Evolutionary conservation across 1,140 invertebrate genomes (phyloP).

Genomic region (Stenopsyche tienmushanensis): DNA sequence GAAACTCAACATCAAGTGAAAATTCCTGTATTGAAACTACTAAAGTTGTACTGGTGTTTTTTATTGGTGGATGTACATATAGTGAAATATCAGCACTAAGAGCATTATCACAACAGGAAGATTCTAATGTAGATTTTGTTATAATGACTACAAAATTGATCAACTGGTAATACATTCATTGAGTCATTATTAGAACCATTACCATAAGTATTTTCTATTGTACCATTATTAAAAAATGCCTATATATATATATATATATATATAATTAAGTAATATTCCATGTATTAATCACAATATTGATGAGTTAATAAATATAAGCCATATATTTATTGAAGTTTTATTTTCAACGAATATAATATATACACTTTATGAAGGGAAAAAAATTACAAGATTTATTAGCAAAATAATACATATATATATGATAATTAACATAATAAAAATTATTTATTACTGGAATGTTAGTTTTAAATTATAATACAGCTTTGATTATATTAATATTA

Average conservation of each 20-base stretch:
- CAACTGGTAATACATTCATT: constrained; percentile 85
- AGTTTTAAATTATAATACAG: too few species aligned
- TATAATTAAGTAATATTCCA: not conserved
- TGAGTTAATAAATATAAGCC: too few species aligned
- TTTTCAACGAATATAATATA: too few species aligned
- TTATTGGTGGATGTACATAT: constrained; percentile 95
- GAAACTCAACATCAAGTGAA: constrained; percentile 64
- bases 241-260: not conserved
- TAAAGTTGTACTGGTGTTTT: constrained; percentile 87
- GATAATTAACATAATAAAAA: too few species aligned
- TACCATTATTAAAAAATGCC: not conserved
- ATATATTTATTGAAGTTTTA: too few species aligned
- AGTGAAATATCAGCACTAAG: constrained; percentile 92
- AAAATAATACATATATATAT: too few species aligned
- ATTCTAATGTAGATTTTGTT: constrained; percentile 88
- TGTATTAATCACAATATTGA: not conserved
- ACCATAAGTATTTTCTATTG: constrained; percentile 1
- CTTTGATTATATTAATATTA: too few species aligned
- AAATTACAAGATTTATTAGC: too few species aligned
- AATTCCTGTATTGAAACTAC: constrained; percentile 68
- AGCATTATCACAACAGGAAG: constrained; percentile 89
- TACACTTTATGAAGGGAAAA: too few species aligned
- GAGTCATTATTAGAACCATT: constrained; percentile 67
- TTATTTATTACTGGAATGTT: too few species aligned
- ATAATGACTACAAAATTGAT: constrained; percentile 92